These are phyloP conservation scores for Cataglyphis altisquamis DNA, from an alignment of 2,888 invertebrate genomes.

Conservation along the genomic window DNA sequence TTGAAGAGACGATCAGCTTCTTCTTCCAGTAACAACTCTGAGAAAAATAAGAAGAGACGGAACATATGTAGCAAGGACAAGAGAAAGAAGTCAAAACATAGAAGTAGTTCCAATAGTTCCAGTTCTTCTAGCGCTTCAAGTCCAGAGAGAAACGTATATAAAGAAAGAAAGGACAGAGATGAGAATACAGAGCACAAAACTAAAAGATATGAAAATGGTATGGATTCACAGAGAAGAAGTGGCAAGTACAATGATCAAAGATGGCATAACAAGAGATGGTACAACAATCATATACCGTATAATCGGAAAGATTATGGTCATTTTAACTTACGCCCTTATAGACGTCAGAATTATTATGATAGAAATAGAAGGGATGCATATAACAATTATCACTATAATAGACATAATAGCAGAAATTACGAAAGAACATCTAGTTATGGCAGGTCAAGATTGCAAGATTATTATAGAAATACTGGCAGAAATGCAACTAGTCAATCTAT, in stretches of 20 bases:
- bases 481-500: slow-evolving; percentile 57
- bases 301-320: slow-evolving; percentile 60
- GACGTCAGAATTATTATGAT: slow-evolving; percentile 63
- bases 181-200: slow-evolving; percentile 47
- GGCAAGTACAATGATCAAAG: slow-evolving; percentile 60
- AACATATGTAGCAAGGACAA: slow-evolving; percentile 78
- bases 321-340: slow-evolving; percentile 65
- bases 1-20: slow-evolving; percentile 74
- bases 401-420: slow-evolving; percentile 64
- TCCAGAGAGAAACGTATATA: slow-evolving; percentile 55
- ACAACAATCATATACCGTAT: slow-evolving; percentile 51
- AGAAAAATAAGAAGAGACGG: slow-evolving; percentile 68
- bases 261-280: slow-evolving; percentile 61
- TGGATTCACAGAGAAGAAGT: slow-evolving; percentile 51
- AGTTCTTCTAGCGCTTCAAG: slow-evolving; percentile 72
- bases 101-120: slow-evolving; percentile 74
- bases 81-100: slow-evolving; percentile 74
- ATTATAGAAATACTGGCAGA: slow-evolving; percentile 60
- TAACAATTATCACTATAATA: slow-evolving; percentile 68
- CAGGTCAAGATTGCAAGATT: slow-evolving; percentile 67
- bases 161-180: slow-evolving; percentile 50
- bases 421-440: slow-evolving; percentile 61
- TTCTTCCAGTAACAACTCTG: slow-evolving; percentile 70
- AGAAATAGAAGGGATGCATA: slow-evolving; percentile 64
- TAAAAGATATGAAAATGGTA: slow-evolving; percentile 65